Evolutionary conservation across 2,113 vertebrate genomes (phyloP).

Genomic region (Sphyrna mokarran): DNA sequence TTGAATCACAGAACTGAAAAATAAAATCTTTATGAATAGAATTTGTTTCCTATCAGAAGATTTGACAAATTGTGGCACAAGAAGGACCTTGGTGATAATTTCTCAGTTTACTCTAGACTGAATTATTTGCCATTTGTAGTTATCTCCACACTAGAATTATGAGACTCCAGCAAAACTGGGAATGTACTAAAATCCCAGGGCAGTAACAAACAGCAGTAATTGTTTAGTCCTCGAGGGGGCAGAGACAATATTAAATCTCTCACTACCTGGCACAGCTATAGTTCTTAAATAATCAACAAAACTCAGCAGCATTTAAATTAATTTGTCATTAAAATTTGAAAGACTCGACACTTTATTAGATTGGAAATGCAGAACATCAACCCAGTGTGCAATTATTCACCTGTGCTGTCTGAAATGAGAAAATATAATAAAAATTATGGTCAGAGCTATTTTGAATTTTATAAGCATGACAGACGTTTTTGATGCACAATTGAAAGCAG

Average conservation of each 20-base stretch:
- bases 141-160: conserved; percentile 65
- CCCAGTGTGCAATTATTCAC: conserved; percentile 29
- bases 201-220: conserved; percentile 46
- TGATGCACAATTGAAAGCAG: not conserved
- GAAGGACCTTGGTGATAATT: conserved; percentile 76
- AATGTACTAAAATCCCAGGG: conserved; percentile 39
- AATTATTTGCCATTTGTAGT: conserved; percentile 72
- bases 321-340: conserved; percentile 37
- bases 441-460: not conserved
- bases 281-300: conserved; percentile 34
- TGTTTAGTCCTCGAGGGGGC: conserved; percentile 45
- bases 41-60: conserved; percentile 91
- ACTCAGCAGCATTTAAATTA: conserved; percentile 35
- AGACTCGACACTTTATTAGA: conserved; percentile 32
- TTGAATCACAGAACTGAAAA: conserved; percentile 69
- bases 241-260: conserved; percentile 37
- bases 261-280: not conserved
- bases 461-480: not conserved
- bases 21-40: conserved; percentile 86
- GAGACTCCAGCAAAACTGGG: conserved; percentile 50
- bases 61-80: conserved; percentile 92
- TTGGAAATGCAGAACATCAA: conserved; percentile 33
- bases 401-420: conserved; percentile 26
- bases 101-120: conserved; percentile 79
- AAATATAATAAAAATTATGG: conserved; percentile 21